These are phyloP conservation scores for Galemys pyrenaicus DNA, from an alignment of 2,113 vertebrate genomes.

Conservation along the genomic window DNA sequence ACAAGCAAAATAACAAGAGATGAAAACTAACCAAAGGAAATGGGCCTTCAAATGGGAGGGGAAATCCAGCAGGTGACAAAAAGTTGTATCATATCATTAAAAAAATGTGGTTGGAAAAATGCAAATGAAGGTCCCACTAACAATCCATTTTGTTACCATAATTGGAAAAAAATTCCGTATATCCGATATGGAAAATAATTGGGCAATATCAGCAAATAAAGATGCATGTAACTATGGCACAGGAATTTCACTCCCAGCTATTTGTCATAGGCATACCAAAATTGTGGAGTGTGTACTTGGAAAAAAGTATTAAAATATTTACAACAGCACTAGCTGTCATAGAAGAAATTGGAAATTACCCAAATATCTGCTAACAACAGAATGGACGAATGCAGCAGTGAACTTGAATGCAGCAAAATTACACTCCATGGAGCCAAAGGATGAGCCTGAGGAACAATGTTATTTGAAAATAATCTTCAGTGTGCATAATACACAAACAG, in stretches of 20 bases:
- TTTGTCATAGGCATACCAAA: background rate
- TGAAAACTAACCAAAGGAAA: background rate
- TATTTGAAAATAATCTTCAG: background rate
- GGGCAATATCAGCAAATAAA: background rate
- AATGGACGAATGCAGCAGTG: background rate
- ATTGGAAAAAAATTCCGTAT: background rate
- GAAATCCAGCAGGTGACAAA: background rate
- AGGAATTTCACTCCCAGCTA: background rate
- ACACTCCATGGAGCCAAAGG: background rate
- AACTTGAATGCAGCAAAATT: background rate
- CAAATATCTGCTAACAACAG: background rate
- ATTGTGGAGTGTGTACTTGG: background rate
- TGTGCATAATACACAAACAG: background rate
- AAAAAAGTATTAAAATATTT: background rate
- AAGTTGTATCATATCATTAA: background rate
- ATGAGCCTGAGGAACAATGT: background rate
- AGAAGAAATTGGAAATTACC: background rate
- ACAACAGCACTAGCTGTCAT: background rate
- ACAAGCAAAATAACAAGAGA: conserved; percentile 26
- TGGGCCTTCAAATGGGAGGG: background rate
- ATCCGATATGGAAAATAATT: background rate
- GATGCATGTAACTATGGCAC: background rate
- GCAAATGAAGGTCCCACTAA: background rate
- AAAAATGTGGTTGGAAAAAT: background rate
- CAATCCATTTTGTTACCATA: background rate